phyloP scores from a whole-genome alignment of 2,113 vertebrate genomes.

The Bubalus kerabau region DNA sequence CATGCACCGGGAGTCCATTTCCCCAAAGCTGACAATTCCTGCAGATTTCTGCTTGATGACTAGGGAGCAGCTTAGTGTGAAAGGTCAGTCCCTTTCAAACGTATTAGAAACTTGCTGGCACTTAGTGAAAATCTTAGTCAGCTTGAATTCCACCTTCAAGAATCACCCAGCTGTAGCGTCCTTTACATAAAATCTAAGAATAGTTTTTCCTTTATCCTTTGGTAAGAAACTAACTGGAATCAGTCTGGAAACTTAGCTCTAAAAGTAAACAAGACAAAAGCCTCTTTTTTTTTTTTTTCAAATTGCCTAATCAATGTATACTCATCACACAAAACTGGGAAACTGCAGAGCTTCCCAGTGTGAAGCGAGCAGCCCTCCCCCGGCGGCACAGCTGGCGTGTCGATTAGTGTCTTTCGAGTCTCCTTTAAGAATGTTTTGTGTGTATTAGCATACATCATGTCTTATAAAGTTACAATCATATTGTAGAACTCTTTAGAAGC shows the following conservation, averaged over 20 bases:
- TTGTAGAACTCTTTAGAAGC: too few species aligned
- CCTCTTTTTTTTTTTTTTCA: background rate
- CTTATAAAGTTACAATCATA: background rate
- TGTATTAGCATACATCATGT: background rate
- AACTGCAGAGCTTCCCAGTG: background rate
- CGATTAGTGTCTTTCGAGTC: too few species aligned
- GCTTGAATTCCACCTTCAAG: background rate
- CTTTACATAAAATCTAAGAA: background rate
- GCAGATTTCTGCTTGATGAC: background rate
- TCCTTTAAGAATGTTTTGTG: background rate
- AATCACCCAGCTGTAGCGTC: background rate
- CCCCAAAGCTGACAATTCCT: background rate
- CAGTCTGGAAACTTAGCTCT: background rate
- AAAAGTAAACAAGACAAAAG: background rate
- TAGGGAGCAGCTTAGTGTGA: background rate
- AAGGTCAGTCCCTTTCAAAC: background rate
- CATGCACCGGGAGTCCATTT: fast-evolving
- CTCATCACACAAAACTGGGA: background rate
- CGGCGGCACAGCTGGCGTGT: background rate
- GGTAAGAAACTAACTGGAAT: too few species aligned
- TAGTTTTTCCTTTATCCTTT: background rate
- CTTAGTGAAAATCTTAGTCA: background rate
- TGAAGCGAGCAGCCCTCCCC: fast-evolving
- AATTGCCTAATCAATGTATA: background rate
- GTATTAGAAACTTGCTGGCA: background rate